Base-by-base conservation (phyloP, 2,888 invertebrate genomes). In the Drosophila falleni region DNA sequence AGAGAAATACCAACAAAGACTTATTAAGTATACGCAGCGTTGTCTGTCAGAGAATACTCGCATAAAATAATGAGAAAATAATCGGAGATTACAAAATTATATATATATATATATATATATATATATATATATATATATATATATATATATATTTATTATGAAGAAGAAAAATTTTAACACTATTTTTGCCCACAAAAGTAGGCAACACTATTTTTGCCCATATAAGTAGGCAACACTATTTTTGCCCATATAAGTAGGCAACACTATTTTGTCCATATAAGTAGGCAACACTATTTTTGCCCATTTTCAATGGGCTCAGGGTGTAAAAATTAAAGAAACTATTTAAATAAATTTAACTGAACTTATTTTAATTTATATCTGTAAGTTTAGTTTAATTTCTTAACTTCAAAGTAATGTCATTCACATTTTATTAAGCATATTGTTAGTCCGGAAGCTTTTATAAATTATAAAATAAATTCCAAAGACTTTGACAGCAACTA, bases 11-110 rank as follows among this genome's bases (percentile, higher is more conserved):
- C 50, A 66, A 79, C 69, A 78, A 74, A 60, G 42, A 41, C 56
- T 53, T 71, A 78, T 78, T 77, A 74, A 74, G 74, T 56, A 74
- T 74, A 53, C 65, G 71, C 58, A 50, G 11, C 19, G 56, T 31
- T 44, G 37, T 3, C 39, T 42, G 50, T 37, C 19, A 31, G 44
- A 35, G 15, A 51, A 33, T 26, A 19, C 29, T 13, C 46, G 15
- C 15, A 46, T 29, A 49, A 50, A 61, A 66, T 59, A 50, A 59
- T 66, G 33, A 46, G 46, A 56, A 63, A 55, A 47, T 77, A 62
- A 78, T 54, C 61, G 26, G 23, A 55, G 58, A 66, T 67, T 78
- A 72, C 56, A 29, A 33, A 53, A 74, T 39, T 50, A 39, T n/a
- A 2, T 5, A 33, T n/a, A 31, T 16, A 31, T n/a, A 56, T 42